Base-by-base conservation (phyloP, 2,113 vertebrate genomes). In the Colius striatus region DNA sequence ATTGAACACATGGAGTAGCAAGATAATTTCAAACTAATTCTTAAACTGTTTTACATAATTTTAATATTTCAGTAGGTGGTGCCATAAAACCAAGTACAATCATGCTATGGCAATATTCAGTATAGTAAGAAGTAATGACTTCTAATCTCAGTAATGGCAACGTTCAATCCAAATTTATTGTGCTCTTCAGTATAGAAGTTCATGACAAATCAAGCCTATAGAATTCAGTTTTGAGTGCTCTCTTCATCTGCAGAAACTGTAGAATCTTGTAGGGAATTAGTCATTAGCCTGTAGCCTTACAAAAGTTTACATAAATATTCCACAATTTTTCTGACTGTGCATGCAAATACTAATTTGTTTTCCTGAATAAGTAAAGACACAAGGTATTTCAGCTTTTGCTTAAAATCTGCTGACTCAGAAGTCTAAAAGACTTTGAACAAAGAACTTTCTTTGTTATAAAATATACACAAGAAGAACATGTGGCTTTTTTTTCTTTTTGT, bases 21-120 rank as follows among this genome's bases (percentile, higher is more conserved):
- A 57, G 26, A 27, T 29, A 30, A 32, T 74, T 79, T 92, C 22
- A 62, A 66, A 26, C 1, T 60, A 27, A 20, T 63, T 90, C 22
- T 67, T 50, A 43, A 85, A 25, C 13, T 15, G 10, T n/a, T 84
- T 54, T 81, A 61, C 26, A 58, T 66, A 30, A 45, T 74, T 83
- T 76, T 43, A 77, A 8, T 77, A 48, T 91, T 94, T 93, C 78
- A 71, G 66, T 90, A 95, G 87, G n/a, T 87, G 75, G 80, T 97
- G 72, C 84, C 84, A 84, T 90, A 96, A 88, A 94, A 19, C 60
- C 30, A 1, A 29, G 47, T 41, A 38, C 14, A 72, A 41, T 53
- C 1, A 0, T 14, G 11, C 26, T 70, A 38, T 27, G 29, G 32
- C 36, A 94, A 88, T 94, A 58, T n/a, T 55, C 26, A 43, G 6